These are phyloP conservation scores for Spizaetus ornatus DNA, from an alignment of 2,113 vertebrate species.

Conservation along the genomic window DNA sequence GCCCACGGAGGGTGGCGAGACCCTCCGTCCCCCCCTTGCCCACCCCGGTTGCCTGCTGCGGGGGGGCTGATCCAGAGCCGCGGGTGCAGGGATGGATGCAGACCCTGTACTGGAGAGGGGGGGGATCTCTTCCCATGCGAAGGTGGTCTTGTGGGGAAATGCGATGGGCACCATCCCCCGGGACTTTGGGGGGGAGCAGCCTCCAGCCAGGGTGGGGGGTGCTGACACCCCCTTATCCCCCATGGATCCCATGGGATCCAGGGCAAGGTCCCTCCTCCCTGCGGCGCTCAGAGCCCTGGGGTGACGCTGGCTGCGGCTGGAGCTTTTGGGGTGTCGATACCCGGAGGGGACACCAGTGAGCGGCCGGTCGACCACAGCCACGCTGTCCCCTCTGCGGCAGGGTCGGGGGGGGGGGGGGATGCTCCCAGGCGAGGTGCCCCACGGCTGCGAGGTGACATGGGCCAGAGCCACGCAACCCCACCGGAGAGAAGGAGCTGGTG, in stretches of 20 bases:
- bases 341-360: not conserved
- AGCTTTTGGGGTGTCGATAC: rapidly evolving
- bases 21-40: not conserved
- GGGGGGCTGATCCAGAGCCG: rapidly evolving
- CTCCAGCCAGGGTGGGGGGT: not conserved
- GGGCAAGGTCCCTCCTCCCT: not conserved
- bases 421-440: not conserved
- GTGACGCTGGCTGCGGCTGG: not conserved
- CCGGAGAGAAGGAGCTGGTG: not conserved
- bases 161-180: not conserved
- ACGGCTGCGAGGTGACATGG: rapidly evolving
- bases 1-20: rapidly evolving
- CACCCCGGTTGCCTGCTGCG: too few relatives aligned
- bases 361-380: rapidly evolving
- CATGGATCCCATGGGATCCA: not conserved
- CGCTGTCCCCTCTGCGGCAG: rapidly evolving
- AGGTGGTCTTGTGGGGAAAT: not conserved
- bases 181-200: too few relatives aligned
- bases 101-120: not conserved
- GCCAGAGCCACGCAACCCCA: not conserved
- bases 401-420: not conserved
- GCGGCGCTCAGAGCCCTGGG: not conserved
- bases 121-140: rapidly evolving
- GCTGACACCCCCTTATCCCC: not conserved
- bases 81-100: rapidly evolving